phyloP scores from a whole-genome alignment of 30 jellyfish, hydroid and myxozoan genomes.

The Cassiopea xamachana region DNA sequence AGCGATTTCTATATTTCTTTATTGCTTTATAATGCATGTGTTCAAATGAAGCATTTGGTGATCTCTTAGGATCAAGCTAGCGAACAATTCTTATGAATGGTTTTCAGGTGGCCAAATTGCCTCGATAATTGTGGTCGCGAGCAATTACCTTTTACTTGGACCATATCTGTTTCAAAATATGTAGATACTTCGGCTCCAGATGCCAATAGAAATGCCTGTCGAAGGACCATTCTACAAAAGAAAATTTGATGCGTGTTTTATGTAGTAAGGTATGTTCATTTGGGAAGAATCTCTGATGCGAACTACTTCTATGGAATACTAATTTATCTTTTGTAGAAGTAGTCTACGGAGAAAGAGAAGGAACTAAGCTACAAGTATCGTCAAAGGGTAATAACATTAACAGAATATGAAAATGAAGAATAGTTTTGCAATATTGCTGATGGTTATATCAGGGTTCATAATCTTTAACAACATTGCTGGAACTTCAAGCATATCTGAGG shows the following conservation, averaged over 20 bases:
- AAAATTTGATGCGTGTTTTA: too few relatives aligned
- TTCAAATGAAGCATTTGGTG: neutral
- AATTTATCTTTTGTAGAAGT: neutral
- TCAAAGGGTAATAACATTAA: too few relatives aligned
- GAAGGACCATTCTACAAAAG: neutral
- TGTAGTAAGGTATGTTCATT: too few relatives aligned
- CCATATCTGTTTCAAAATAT: neutral
- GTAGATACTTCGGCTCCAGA: too few relatives aligned
- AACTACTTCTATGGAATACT: too few relatives aligned
- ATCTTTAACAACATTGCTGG: neutral
- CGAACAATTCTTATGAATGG: neutral
- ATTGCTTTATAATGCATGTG: neutral
- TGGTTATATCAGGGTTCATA: neutral
- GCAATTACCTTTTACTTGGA: neutral
- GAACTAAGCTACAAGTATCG: neutral
- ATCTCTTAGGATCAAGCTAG: neutral
- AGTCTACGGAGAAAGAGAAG: neutral
- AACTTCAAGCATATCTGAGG: constrained; percentile 1
- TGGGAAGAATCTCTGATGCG: too few relatives aligned
- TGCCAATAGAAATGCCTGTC: neutral
- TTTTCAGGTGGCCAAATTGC: constrained; percentile 7
- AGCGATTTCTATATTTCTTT: neutral
- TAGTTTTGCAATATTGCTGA: neutral
- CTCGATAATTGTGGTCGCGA: neutral
- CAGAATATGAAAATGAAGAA: constrained; percentile 5